These are phyloP conservation scores for Echiichthys vipera DNA, from an alignment of 2,797 vertebrate genomes.

Conservation along the genomic window DNA sequence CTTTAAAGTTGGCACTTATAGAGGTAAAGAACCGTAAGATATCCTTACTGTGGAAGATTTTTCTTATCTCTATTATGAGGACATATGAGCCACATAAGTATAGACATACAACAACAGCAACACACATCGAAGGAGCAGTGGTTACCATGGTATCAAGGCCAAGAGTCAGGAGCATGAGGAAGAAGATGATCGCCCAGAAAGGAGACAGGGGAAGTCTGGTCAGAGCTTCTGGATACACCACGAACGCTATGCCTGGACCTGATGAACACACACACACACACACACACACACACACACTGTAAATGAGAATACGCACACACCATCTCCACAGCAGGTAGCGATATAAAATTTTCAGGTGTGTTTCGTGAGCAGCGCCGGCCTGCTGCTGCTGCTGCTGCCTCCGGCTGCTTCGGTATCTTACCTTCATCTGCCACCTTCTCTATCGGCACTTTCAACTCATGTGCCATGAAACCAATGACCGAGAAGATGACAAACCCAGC, in stretches of 20 bases:
- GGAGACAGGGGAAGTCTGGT: slow-evolving; percentile 96
- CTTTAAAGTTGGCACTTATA: neutral
- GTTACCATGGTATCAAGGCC: slow-evolving; percentile 98
- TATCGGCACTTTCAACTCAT: slow-evolving; percentile 96
- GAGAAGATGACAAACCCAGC: slow-evolving; percentile 99
- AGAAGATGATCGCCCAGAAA: slow-evolving; percentile 99
- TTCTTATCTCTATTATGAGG: neutral
- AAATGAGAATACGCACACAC: slow-evolving; percentile 2
- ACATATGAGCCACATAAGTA: neutral
- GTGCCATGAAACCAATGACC: slow-evolving; percentile 99
- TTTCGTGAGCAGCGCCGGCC: slow-evolving; percentile 7
- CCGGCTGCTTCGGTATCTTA: slow-evolving; percentile 62
- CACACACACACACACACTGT: slow-evolving; percentile 2
- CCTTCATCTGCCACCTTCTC: slow-evolving; percentile 99
- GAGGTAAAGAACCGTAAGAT: neutral
- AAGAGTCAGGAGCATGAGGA: slow-evolving; percentile 97
- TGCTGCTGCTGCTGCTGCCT: slow-evolving; percentile 5
- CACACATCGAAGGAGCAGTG: slow-evolving; percentile 5
- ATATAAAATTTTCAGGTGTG: neutral
- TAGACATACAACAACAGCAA: slow-evolving; percentile 9
- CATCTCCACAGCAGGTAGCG: neutral
- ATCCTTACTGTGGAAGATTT: neutral
- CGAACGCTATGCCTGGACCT: slow-evolving; percentile 98
- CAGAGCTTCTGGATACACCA: slow-evolving; percentile 97
- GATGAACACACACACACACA: slow-evolving; percentile 39